These are phyloP conservation scores for Bombyx huttoni DNA, from an alignment of 2,888 invertebrate species.

Conservation along the genomic window DNA sequence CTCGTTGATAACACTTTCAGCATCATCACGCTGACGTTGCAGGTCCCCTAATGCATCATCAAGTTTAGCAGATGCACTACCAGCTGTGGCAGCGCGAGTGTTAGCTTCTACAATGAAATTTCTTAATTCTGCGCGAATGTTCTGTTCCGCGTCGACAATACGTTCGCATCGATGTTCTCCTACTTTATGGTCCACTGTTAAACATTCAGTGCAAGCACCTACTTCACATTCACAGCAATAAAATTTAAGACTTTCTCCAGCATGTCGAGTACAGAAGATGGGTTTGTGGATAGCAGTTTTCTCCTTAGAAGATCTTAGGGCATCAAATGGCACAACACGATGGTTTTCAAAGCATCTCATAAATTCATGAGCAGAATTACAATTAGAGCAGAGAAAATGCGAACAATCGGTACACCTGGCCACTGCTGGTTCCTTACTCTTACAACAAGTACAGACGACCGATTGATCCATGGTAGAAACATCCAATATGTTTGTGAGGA, in stretches of 20 bases:
- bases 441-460: conserved; percentile 93
- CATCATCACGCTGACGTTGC: conserved; percentile 89
- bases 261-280: conserved; percentile 85
- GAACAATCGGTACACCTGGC: conserved; percentile 96
- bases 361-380: conserved; percentile 95
- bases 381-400: conserved; percentile 93
- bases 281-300: conserved; percentile 91
- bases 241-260: conserved; percentile 87
- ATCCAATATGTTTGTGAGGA: conserved; percentile 87
- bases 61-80: conserved; percentile 80
- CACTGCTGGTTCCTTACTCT: conserved; percentile 93
- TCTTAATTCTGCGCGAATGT: conserved; percentile 83
- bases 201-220: conserved; percentile 90
- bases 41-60: conserved; percentile 87
- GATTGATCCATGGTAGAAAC: conserved; percentile 83
- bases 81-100: conserved; percentile 81
- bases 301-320: conserved; percentile 83
- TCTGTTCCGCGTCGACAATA: conserved; percentile 83
- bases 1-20: conserved; percentile 85
- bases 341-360: conserved; percentile 98
- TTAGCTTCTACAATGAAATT: conserved; percentile 82
- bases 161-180: conserved; percentile 88
- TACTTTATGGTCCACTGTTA: conserved; percentile 85
- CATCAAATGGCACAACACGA: conserved; percentile 90
- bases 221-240: conserved; percentile 91